Conservation (phyloP, 2,888 invertebrate genomes). For the Anaspis maculata region DNA sequence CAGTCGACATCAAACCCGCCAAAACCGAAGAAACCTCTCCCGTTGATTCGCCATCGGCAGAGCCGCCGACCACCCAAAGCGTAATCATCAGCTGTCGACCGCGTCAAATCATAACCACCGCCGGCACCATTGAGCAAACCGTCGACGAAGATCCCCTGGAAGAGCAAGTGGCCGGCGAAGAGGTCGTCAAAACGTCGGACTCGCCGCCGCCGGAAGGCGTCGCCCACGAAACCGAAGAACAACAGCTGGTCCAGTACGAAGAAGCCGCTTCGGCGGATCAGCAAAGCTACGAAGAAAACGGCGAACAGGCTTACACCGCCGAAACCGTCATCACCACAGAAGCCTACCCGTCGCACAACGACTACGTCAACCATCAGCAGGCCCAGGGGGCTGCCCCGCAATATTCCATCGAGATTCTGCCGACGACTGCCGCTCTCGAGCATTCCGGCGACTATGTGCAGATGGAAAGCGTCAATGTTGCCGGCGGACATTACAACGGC, state of each 20-base stretch:
- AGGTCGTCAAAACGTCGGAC: constrained; percentile 29
- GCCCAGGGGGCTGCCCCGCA: constrained; percentile 7
- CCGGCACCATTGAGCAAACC: constrained; percentile 37
- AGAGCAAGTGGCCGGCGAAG: constrained; percentile 35
- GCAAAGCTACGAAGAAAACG: constrained; percentile 9
- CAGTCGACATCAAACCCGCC: too few species aligned
- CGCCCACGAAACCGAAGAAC: constrained; percentile 1
- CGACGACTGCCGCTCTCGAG: constrained; percentile 1
- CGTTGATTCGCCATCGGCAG: too few species aligned
- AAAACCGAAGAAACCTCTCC: too few species aligned
- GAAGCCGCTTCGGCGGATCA: constrained; percentile 6
- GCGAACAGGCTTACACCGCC: constrained; percentile 9
- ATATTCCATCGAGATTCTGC: constrained; percentile 2
- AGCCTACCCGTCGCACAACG: constrained; percentile 6
- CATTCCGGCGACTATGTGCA: constrained; percentile 45
- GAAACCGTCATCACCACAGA: constrained; percentile 14
- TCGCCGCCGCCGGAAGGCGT: constrained; percentile 13
- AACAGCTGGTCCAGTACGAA: constrained; percentile 12
- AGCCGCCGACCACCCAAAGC: constrained; percentile 7
- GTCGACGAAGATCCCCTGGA: constrained; percentile 21
- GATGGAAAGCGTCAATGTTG: constrained; percentile 54
- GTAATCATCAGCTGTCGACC: constrained; percentile 26
- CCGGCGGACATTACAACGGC: constrained; percentile 34
- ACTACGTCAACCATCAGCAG: constrained; percentile 11
- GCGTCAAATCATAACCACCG: constrained; percentile 34